Percentiles rank a stretch among this genome's conserved stretches.
Evolutionary conservation across 92 coral and sea anemone species (phyloP).

Genomic region (Bergia sp.): DNA sequence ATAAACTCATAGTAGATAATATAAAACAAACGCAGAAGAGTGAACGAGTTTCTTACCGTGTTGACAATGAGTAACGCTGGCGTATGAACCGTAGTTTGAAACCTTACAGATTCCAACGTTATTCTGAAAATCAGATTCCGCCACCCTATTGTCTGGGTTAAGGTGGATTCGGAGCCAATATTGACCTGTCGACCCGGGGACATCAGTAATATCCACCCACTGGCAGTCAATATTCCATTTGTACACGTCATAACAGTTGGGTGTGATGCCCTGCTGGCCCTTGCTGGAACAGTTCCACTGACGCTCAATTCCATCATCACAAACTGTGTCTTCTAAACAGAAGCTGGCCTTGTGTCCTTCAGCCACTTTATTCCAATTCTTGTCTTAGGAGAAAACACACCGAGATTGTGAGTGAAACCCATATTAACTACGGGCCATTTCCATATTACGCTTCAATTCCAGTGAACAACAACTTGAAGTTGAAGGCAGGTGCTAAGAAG

Average conservation of each 20-base stretch:
- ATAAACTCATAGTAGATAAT: no score
- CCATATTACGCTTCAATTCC: no score
- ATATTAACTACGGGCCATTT: no score
- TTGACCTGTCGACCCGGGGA: neutral
- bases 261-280: slow-evolving; percentile 60
- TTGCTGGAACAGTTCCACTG: slow-evolving; percentile 52
- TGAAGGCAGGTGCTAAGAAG: no score
- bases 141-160: slow-evolving; percentile 50
- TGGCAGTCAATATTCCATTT: slow-evolving; percentile 58
- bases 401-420: no score
- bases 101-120: slow-evolving; percentile 53
- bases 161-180: slow-evolving; percentile 46
- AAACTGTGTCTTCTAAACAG: slow-evolving; percentile 57
- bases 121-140: slow-evolving; percentile 61
- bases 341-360: slow-evolving; percentile 70
- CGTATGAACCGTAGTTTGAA: slow-evolving; percentile 34
- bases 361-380: slow-evolving; percentile 32
- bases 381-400: slow-evolving; percentile 16
- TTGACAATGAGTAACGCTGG: slow-evolving; percentile 29
- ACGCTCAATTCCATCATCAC: slow-evolving; percentile 46
- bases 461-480: no score
- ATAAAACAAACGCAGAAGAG: no score
- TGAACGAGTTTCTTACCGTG: slow-evolving; percentile 43
- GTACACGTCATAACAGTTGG: slow-evolving; percentile 64
- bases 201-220: slow-evolving; percentile 59